Evolutionary conservation across 2,888 invertebrate species (phyloP), one percentile per base, ranked within the genome.

Genomic region (Drosophila diplacantha): DNA sequence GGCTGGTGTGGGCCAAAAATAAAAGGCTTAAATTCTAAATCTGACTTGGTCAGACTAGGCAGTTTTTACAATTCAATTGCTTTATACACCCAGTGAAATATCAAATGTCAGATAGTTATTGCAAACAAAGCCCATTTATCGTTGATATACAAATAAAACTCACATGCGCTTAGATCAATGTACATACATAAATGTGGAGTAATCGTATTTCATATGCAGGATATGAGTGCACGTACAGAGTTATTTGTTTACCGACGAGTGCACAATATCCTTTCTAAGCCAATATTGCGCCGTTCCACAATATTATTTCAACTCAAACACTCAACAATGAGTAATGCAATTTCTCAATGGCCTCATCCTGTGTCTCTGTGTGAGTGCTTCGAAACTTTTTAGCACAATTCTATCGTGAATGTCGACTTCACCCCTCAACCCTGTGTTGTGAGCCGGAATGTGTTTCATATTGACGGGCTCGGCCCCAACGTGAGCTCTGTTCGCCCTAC

Each of bases 251-350:
- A 46, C 61, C 26, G 60, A 60, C 60, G 44, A 62, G 50, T 46
- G 51, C 50, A 65, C 56, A 37, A 31, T 66, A 73, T 60, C 57
- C 43, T 51, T 63, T 63, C 69, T 49, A 58, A 73, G 61, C 65
- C 67, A 62, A 61, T 59, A 72, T 60, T 49, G 55, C 31, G 22
- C 46, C 50, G 55, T 54, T 46, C 60, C 61, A 72, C 49, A 62
- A 62, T 70, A 64, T 55, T 66, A 60, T 73, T 69, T 55, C 51
- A 62, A 62, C 60, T 39, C 53, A 66, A 66, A 66, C 46, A 54
- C 58, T 18, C 59, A 49, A 58, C 61, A 54, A 43, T 18, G 41
- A 35, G 55, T 55, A 61, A 68, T 68, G 56, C 61, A 68, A 50
- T 67, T 52, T 39, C 41, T 44, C 55, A 35, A 49, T 52, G 39